Conservation (phyloP, 2,797 vertebrate species). For the Clangula hyemalis region DNA sequence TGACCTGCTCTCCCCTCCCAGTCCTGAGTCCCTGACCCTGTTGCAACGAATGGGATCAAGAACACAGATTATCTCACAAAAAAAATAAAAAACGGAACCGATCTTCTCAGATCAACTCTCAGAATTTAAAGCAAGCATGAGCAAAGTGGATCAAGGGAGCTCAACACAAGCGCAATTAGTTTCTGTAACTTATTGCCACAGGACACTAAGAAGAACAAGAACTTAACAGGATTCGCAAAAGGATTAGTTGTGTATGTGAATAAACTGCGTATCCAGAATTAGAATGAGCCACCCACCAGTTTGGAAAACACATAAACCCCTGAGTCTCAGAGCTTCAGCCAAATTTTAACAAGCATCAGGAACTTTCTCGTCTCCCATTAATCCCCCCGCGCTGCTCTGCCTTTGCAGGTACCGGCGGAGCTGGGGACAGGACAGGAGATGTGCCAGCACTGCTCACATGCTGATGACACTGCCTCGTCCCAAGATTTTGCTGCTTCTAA, state of each 20-base stretch:
- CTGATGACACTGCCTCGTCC: background rate
- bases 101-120: conserved; percentile 36
- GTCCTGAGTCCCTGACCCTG: background rate
- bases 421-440: background rate
- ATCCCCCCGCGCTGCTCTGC: background rate
- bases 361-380: background rate
- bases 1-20: background rate
- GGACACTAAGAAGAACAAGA: conserved; percentile 65
- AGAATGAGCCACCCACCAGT: conserved; percentile 54
- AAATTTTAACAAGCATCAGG: conserved; percentile 36
- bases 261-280: conserved; percentile 62
- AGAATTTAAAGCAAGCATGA: conserved; percentile 49
- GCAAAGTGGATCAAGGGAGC: conserved; percentile 65
- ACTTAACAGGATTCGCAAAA: conserved; percentile 66
- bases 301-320: background rate
- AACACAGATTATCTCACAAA: background rate
- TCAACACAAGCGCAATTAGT: conserved; percentile 65
- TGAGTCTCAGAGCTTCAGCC: conserved; percentile 21
- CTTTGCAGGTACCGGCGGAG: background rate
- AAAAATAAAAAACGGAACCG: background rate
- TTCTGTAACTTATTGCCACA: conserved; percentile 69
- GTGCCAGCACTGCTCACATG: background rate
- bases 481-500: background rate
- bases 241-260: conserved; percentile 68
- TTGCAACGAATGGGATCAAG: background rate